phyloP scores from a whole-genome alignment of 1,140 invertebrate species.

The Leptinotarsa lineolata region DNA sequence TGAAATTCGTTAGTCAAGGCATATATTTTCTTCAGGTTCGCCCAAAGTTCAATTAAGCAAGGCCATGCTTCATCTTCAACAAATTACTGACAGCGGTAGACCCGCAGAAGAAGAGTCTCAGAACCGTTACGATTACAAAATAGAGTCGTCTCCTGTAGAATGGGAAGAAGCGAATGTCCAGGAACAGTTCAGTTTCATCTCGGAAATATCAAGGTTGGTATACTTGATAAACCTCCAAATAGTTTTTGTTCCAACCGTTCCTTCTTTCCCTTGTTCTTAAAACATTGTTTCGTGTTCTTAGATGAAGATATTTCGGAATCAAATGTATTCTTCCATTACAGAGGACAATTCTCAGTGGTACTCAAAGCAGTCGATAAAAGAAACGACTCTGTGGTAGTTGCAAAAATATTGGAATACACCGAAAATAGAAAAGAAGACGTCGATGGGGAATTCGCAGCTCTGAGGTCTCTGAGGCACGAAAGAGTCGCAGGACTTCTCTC shows the following conservation, averaged over 20 bases:
- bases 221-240: not conserved
- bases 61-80: slow-evolving; percentile 82
- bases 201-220: slow-evolving; percentile 68
- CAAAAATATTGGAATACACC: slow-evolving; percentile 76
- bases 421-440: slow-evolving; percentile 69
- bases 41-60: slow-evolving; percentile 74
- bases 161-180: slow-evolving; percentile 71
- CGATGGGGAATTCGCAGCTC: slow-evolving; percentile 79
- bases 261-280: too few relatives aligned
- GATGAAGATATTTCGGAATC: not conserved
- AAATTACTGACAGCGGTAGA: slow-evolving; percentile 78
- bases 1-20: too few relatives aligned
- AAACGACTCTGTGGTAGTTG: slow-evolving; percentile 72
- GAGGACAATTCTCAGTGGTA: slow-evolving; percentile 84
- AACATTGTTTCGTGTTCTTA: too few relatives aligned
- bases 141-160: slow-evolving; percentile 73
- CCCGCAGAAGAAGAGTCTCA: slow-evolving; percentile 69
- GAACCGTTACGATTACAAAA: slow-evolving; percentile 71
- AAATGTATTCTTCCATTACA: slow-evolving; percentile 49
- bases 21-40: slow-evolving; percentile 48
- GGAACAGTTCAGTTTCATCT: slow-evolving; percentile 80
- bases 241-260: too few relatives aligned
- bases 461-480: slow-evolving; percentile 82
- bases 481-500: slow-evolving; percentile 76
- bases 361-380: slow-evolving; percentile 80